These are phyloP conservation scores for Fragum fragum DNA, from an alignment of 2,888 invertebrate species.

Conservation along the genomic window DNA sequence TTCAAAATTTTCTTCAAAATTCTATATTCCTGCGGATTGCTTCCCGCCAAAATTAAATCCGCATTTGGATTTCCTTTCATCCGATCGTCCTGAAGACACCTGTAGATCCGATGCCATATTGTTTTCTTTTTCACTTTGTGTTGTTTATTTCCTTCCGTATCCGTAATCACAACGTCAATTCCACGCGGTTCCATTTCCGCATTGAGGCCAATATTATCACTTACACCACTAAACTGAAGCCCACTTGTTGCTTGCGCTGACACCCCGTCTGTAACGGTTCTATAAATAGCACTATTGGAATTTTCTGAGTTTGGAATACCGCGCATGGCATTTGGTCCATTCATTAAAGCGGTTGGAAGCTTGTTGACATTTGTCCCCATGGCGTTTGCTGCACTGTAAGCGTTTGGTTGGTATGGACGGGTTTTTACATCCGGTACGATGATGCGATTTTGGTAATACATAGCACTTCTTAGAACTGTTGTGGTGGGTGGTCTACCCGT, in stretches of 20 bases:
- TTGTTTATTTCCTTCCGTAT: conserved; percentile 67
- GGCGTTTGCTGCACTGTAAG: not conserved
- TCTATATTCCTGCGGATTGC: conserved; percentile 75
- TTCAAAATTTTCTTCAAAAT: conserved; percentile 82
- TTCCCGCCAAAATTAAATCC: conserved; percentile 69
- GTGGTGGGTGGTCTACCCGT: conserved; percentile 60
- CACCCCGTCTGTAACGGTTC: not conserved
- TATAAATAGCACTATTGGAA: conserved; percentile 49
- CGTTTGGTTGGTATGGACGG: conserved; percentile 30
- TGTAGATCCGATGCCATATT: conserved; percentile 69
- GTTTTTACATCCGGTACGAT: conserved; percentile 58
- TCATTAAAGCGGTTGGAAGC: conserved; percentile 19
- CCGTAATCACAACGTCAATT: conserved; percentile 77
- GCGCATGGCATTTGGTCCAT: conserved; percentile 18
- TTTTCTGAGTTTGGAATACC: conserved; percentile 9
- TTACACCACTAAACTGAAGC: not conserved
- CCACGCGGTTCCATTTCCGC: conserved; percentile 73
- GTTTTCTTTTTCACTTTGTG: conserved; percentile 59
- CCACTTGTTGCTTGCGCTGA: conserved; percentile 25
- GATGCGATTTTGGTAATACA: conserved; percentile 66
- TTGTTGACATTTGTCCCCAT: conserved; percentile 5
- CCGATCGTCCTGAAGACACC: conserved; percentile 79
- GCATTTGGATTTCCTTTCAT: conserved; percentile 76
- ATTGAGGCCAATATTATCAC: not conserved
- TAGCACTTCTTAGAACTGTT: conserved; percentile 60